Conservation (phyloP, 2,113 vertebrate genomes). For the Semicossyphus pulcher region DNA sequence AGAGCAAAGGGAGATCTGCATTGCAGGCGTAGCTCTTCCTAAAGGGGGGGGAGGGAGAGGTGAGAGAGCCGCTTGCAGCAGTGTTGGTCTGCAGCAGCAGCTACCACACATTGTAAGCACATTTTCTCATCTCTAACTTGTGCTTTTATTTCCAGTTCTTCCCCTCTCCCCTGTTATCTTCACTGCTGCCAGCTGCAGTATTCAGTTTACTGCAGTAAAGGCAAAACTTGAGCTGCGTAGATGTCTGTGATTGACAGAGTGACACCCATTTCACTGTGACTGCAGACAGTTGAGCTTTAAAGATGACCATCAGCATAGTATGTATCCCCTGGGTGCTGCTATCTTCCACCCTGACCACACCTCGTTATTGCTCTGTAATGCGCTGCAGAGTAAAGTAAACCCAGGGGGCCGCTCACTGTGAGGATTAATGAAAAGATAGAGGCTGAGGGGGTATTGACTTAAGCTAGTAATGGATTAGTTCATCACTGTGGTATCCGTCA, state of each 20-base stretch:
- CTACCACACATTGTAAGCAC: constrained; percentile 57
- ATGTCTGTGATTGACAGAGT: constrained; percentile 30
- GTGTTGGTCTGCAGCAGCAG: constrained; percentile 65
- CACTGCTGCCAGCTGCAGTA: constrained; percentile 41
- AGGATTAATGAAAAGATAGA: constrained; percentile 29
- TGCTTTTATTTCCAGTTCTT: constrained; percentile 38
- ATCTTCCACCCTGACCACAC: constrained; percentile 10
- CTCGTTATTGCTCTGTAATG: constrained; percentile 29
- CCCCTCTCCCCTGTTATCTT: constrained; percentile 7
- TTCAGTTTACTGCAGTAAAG: constrained; percentile 43
- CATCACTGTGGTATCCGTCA: constrained; percentile 11
- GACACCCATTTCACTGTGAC: constrained; percentile 40
- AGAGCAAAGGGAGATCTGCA: constrained; percentile 74
- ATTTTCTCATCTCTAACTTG: constrained; percentile 46
- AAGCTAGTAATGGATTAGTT: constrained; percentile 36
- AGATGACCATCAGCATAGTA: constrained; percentile 35
- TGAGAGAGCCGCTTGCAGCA: constrained; percentile 49
- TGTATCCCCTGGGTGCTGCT: constrained; percentile 33
- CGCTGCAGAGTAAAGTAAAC: constrained; percentile 37
- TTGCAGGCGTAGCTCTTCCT: constrained; percentile 79
- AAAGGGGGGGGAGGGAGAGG: constrained; percentile 16
- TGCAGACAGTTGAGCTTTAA: constrained; percentile 9
- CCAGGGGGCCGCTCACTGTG: constrained; percentile 21
- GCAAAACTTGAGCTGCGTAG: constrained; percentile 18
- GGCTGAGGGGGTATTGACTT: not conserved